Base-by-base conservation (phyloP, 2,113 vertebrate species). In the Takifugu bimaculatus region DNA sequence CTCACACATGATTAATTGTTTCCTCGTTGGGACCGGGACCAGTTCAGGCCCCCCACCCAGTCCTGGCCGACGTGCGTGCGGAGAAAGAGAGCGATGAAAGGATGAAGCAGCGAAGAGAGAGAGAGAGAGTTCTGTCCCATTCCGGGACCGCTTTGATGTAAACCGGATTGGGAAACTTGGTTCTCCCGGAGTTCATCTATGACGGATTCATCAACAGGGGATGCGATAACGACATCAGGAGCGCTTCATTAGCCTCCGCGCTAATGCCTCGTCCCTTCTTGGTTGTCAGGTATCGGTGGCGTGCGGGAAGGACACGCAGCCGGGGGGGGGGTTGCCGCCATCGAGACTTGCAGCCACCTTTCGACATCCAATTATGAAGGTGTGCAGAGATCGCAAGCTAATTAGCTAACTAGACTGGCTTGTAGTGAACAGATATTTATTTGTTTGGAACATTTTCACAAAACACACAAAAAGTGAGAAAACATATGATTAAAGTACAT, bases 1-100 rank as follows among this genome's bases (percentile, higher is more conserved):
- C 85, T 90, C 88, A 81, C 86, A 89, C 83, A 88, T 90, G 89
- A 92, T 92, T 88, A 89, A 91, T 91, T 88, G 90, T 90, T 92
- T 91, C 89, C 88, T 87, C 72, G 75, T 86, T 89, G 85, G 83
- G 82, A 78, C 80, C 73, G 76, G 74, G 79, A 85, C 84, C 79
- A 80, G 79, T 83, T 76, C 89, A 88, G 84, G 86, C 87, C 87
- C 89, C 85, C 85, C 85, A 87, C 78, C 75, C 81, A 64, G 75
- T 35, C 50, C 58, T 66, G 69, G 59, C 68, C 77, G 72, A 60
- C 45, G 3, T 53, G 52, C 52, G 49, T 65, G 35, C 26, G 14
- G 47, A 29, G 61, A 57, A 11, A 54, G 57, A 65, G 57, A 50
- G 59, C 29, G 71, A 75, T 74, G 68, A 76, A 70, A 81, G 45